Base-by-base conservation (phyloP, 2,888 invertebrate genomes). In the Blastobasis lacticolella region DNA sequence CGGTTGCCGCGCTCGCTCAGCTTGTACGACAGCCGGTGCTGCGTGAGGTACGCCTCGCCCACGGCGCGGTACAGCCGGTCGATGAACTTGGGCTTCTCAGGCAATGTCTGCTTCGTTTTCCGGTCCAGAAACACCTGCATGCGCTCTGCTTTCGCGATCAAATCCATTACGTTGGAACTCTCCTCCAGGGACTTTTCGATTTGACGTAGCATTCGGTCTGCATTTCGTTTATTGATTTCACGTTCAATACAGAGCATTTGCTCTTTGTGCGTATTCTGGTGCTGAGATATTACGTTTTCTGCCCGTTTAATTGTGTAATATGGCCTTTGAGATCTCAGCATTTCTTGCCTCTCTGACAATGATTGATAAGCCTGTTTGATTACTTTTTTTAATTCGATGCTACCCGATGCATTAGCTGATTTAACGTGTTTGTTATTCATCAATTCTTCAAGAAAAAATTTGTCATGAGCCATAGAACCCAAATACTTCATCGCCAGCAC, bases 401-500 rank as follows among this genome's bases (percentile, higher is more conserved):
- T 82, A 23, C 88, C 87, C 46, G 57, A 62, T 3, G 75, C 59
- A 61, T 88, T 88, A 0, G 88, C 87, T 41, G 86, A 84, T 51
- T 69, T 63, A 10, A 87, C 58, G n/a, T 85, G 70, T 41, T 64
- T 68, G 54, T 86, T 84, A 37, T 78, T 69, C 10, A 62, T 67
- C 1, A 87, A 71, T 47, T 76, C 72, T 56, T 78, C 74, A 23
- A 87, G 72, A 59, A 86, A 87, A 64, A 87, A 87, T 56, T 87
- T 88, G 58, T 87, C 88, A 42, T 85, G 82, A 5, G 88, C 87
- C 87, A 87, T 87, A 1, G 85, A 84, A 1, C 86, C 88, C 6
- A 87, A 68, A 64, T 88, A 88, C 67, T 88, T 88, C 82, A 82
- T 84, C 38, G 88, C 86, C 38, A 88, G 74, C 10, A 88, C 87